Conservation (phyloP, 2,797 vertebrate species). For the Pseudomugil gertrudae region DNA sequence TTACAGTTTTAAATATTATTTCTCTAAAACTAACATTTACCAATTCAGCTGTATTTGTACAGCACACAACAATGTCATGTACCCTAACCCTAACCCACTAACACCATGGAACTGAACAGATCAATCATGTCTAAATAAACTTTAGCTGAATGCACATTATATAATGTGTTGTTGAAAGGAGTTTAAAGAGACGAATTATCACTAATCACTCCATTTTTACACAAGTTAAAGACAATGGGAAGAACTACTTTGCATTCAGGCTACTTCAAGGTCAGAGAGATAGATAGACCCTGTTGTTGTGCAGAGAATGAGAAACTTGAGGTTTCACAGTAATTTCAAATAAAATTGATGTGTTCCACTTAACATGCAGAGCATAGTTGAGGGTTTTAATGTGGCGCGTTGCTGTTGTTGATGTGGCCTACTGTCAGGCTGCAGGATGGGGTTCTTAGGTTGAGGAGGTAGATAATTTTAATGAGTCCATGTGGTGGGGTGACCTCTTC, state of each 20-base stretch:
- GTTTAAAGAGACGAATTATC: conserved; percentile 48
- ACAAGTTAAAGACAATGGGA: conserved; percentile 8
- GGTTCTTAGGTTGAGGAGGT: conserved; percentile 34
- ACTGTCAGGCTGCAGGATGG: conserved; percentile 45
- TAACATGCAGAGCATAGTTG: conserved; percentile 60
- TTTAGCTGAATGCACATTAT: conserved; percentile 26
- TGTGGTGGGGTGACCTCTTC: conserved; percentile 49
- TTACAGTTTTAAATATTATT: too few relatives aligned
- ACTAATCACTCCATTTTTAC: conserved; percentile 57
- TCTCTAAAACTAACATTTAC: too few relatives aligned
- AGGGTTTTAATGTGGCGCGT: conserved; percentile 38
- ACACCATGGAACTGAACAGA: conserved; percentile 8
- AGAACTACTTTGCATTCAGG: conserved; percentile 58
- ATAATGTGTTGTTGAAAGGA: conserved; percentile 18
- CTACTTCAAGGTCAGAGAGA: conserved; percentile 67
- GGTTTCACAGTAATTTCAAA: conserved; percentile 58
- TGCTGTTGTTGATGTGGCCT: conserved; percentile 48
- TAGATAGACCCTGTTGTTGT: conserved; percentile 45
- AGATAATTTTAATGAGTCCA: conserved; percentile 69
- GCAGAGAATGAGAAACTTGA: conserved; percentile 55
- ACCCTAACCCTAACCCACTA: too few relatives aligned
- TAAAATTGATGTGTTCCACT: conserved; percentile 59
- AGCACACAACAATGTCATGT: too few relatives aligned
- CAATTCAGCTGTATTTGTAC: too few relatives aligned
- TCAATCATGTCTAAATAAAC: conserved; percentile 38